Percentiles rank a stretch among this genome's conserved stretches.
Conservation (phyloP, 2,113 vertebrate species). For the Pteronura brasiliensis region DNA sequence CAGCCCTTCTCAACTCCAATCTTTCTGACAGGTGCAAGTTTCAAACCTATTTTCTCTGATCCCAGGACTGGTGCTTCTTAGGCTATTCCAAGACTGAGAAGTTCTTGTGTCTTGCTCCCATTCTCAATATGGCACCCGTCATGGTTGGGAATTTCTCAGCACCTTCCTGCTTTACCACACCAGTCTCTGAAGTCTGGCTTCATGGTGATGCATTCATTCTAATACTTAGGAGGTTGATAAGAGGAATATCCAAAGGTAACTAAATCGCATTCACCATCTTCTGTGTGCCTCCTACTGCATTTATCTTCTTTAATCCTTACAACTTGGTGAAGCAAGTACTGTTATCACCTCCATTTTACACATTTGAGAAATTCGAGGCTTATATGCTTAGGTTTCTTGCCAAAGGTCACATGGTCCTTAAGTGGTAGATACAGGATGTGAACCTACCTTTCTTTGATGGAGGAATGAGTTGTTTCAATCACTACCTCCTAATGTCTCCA, state of each 20-base stretch:
- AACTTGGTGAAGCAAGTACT: background rate
- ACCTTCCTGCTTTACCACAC: background rate
- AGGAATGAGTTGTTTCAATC: background rate
- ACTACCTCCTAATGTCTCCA: background rate
- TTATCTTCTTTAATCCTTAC: background rate
- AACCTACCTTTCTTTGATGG: background rate
- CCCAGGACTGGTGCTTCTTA: background rate
- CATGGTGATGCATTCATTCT: background rate
- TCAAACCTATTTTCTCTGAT: background rate
- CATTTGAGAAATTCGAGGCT: background rate
- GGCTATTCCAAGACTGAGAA: background rate
- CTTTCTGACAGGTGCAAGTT: background rate
- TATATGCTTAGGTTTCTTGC: background rate
- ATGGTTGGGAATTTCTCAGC: background rate
- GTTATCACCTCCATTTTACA: background rate
- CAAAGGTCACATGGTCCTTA: background rate
- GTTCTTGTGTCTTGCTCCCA: background rate
- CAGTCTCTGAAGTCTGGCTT: background rate
- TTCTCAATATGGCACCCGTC: background rate
- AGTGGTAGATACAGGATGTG: background rate
- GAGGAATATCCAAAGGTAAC: background rate
- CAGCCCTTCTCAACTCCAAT: background rate
- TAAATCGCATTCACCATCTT: background rate
- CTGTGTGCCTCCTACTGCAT: background rate
- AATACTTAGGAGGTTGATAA: background rate